Evolutionary conservation across 2,113 vertebrate species (phyloP).

Genomic region (Otolemur garnettii): DNA sequence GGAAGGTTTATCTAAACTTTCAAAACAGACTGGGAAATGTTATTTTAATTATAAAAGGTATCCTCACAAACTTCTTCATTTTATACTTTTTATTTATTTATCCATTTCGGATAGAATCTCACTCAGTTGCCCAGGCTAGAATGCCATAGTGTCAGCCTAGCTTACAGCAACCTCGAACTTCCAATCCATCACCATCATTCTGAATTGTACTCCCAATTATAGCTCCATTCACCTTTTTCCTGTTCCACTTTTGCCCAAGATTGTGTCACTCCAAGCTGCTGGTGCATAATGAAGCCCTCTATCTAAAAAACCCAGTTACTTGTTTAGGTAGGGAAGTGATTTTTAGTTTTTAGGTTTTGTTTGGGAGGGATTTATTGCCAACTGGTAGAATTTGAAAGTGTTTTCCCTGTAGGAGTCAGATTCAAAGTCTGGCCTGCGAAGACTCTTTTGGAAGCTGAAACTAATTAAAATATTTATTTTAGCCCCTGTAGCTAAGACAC

Average conservation of each 20-base stretch:
- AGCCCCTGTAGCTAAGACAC: conserved; percentile 26
- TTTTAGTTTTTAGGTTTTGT: conserved; percentile 15
- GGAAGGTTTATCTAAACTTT: conserved; percentile 34
- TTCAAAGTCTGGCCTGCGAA: conserved; percentile 52
- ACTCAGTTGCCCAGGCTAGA: not conserved
- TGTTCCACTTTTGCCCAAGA: not conserved
- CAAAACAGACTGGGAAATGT: not conserved
- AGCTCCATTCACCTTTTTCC: not conserved
- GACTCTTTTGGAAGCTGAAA: conserved; percentile 58
- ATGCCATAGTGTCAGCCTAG: too few relatives aligned
- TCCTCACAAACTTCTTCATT: too few relatives aligned
- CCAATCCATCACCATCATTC: not conserved
- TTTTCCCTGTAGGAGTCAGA: conserved; percentile 67
- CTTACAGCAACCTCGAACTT: too few relatives aligned
- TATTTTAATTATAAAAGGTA: conserved; percentile 39
- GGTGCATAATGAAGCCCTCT: not conserved
- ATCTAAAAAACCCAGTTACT: not conserved
- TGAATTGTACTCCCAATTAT: not conserved
- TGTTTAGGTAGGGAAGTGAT: conserved; percentile 52
- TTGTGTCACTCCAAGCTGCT: not conserved
- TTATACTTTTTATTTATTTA: too few relatives aligned
- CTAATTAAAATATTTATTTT: conserved; percentile 78
- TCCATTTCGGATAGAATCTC: too few relatives aligned
- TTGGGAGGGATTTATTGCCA: conserved; percentile 35
- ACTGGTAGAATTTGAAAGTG: conserved; percentile 33